Conservation (phyloP, 53 echinoderm and acorn worm species). For the Paracentrotus lividus region DNA sequence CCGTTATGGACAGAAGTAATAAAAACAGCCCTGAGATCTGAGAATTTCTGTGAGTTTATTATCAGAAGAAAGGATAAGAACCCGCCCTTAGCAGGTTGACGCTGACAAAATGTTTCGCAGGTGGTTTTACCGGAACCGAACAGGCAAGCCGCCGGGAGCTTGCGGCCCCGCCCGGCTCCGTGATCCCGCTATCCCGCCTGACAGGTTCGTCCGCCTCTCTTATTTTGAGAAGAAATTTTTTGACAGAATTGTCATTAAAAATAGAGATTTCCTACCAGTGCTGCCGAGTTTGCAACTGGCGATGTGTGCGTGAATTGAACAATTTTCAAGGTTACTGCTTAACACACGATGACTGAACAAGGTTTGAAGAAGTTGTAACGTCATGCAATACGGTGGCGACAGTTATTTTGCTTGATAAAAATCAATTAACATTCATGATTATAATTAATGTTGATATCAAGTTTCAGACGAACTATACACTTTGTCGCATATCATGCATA, state of each 20-base stretch:
- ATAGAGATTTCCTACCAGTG: neutral
- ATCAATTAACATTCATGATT: too few relatives aligned
- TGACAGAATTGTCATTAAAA: constrained; percentile 18
- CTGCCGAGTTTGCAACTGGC: neutral
- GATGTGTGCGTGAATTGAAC: neutral
- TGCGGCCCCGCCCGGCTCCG: neutral
- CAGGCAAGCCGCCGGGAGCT: constrained; percentile 19
- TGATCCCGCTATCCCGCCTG: neutral
- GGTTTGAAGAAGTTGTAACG: too few relatives aligned
- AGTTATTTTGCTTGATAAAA: too few relatives aligned
- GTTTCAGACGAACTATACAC: too few relatives aligned
- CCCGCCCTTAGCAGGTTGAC: neutral
- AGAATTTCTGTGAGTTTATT: neutral
- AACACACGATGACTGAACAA: too few relatives aligned
- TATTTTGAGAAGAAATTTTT: neutral
- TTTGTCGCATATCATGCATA: too few relatives aligned
- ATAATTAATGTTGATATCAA: too few relatives aligned
- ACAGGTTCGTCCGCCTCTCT: neutral
- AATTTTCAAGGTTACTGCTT: neutral
- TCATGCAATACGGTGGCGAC: too few relatives aligned
- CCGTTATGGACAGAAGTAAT: constrained; percentile 19
- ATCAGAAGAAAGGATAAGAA: neutral
- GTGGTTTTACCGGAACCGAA: constrained; percentile 37
- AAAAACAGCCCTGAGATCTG: constrained; percentile 1
- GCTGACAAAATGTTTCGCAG: constrained; percentile 34